Conservation (phyloP, 2,113 vertebrate genomes). For the Struthio camelus region DNA sequence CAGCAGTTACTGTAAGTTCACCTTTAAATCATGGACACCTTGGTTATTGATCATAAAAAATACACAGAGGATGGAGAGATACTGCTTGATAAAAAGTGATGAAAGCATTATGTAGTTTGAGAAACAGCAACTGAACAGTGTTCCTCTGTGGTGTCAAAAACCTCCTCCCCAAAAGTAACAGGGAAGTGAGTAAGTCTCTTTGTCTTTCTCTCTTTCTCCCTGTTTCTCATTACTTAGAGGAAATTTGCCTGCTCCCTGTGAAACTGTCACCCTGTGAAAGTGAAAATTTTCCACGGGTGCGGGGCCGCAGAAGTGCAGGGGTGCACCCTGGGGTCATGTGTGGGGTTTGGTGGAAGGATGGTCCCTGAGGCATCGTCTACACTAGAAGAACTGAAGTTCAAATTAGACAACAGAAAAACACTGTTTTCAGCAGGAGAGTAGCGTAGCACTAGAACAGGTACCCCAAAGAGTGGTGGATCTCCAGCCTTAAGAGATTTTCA, state of each 20-base stretch:
- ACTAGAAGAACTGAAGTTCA: not conserved
- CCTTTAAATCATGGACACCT: constrained; percentile 27
- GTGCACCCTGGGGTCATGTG: accelerated
- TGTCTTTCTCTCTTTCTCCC: not conserved
- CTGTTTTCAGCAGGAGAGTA: not conserved
- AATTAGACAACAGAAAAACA: not conserved
- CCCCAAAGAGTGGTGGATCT: not conserved
- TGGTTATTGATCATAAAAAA: not conserved
- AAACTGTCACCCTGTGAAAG: constrained; percentile 24
- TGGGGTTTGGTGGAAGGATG: not conserved
- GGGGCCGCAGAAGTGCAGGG: not conserved
- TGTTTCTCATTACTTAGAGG: constrained; percentile 29
- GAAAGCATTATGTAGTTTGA: not conserved
- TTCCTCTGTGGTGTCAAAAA: not conserved
- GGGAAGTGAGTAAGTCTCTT: not conserved
- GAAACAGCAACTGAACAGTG: not conserved
- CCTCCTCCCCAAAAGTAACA: not conserved
- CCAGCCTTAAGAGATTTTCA: not conserved
- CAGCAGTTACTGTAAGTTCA: constrained; percentile 5
- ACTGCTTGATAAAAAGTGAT: not conserved
- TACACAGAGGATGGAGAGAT: not conserved
- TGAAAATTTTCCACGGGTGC: not conserved
- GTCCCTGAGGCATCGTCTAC: not conserved
- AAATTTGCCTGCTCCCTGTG: constrained; percentile 31
- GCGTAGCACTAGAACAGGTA: not conserved